Evolutionary conservation across 2,113 vertebrate genomes (phyloP).

Genomic region (Platysternon megacephalum): DNA sequence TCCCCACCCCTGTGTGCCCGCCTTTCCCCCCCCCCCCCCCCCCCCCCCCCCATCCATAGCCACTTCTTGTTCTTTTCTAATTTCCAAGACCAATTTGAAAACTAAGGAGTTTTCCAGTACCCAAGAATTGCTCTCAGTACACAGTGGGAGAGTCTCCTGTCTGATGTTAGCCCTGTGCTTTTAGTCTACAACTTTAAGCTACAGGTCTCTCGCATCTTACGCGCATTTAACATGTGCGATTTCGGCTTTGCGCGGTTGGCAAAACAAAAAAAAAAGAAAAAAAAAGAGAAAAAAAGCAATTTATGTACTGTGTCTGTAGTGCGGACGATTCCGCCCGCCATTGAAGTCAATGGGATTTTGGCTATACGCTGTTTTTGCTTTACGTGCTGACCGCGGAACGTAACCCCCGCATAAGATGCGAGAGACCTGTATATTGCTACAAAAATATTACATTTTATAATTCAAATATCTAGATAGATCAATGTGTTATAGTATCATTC

Average conservation of each 20-base stretch:
- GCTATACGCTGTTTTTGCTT: too few relatives aligned
- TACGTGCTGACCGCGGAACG: too few relatives aligned
- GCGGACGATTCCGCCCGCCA: too few relatives aligned
- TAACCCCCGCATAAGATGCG: too few relatives aligned
- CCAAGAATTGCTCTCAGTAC: neutral
- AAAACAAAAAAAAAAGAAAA: too few relatives aligned
- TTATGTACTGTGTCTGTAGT: too few relatives aligned
- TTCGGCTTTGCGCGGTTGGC: too few relatives aligned
- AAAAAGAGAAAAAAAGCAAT: too few relatives aligned
- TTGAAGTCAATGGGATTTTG: too few relatives aligned
- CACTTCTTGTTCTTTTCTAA: neutral
- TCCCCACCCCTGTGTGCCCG: neutral
- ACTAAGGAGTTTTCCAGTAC: neutral
- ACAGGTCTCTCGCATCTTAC: too few relatives aligned
- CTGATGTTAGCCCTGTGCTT: neutral
- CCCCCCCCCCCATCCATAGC: neutral
- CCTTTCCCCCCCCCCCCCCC: too few relatives aligned
- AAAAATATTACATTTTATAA: neutral
- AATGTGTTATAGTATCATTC: neutral
- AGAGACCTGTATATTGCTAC: neutral
- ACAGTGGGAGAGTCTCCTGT: neutral
- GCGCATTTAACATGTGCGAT: too few relatives aligned
- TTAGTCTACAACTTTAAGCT: neutral
- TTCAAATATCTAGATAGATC: neutral
- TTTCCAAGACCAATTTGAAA: conserved; percentile 31